phyloP scores from a whole-genome alignment of 2,113 vertebrate species.

The Azemiops feae region DNA sequence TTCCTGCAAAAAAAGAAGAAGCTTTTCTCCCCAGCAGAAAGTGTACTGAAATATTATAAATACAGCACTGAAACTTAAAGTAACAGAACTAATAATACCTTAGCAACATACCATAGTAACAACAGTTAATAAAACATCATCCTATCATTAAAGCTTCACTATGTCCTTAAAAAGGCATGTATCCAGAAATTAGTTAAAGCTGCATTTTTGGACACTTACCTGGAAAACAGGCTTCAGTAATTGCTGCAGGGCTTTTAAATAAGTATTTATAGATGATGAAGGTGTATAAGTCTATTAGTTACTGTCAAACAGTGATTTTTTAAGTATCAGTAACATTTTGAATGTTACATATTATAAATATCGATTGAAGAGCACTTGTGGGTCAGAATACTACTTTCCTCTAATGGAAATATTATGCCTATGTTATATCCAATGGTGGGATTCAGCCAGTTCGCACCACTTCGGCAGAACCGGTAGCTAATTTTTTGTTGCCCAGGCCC shows the following conservation, averaged over 20 bases:
- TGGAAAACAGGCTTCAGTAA: background rate
- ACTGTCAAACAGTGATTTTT: background rate
- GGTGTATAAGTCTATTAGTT: background rate
- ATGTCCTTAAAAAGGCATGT: background rate
- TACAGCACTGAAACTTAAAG: background rate
- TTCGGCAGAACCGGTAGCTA: too few relatives aligned
- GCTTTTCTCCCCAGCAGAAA: background rate
- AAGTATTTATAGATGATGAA: background rate
- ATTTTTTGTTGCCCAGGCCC: too few relatives aligned
- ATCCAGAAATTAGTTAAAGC: background rate
- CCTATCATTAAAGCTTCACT: background rate
- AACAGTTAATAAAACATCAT: background rate
- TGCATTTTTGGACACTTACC: background rate
- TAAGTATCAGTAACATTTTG: background rate
- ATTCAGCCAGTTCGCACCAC: too few relatives aligned
- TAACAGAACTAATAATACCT: background rate
- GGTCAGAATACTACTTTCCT: background rate
- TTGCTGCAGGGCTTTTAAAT: background rate
- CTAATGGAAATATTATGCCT: background rate
- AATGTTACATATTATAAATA: background rate
- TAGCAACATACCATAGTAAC: background rate
- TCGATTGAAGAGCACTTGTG: background rate
- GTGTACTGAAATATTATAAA: background rate
- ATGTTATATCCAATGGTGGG: background rate
- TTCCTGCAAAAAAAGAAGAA: slow-evolving; percentile 1